A percentile compares a stretch with the other conserved stretches of the same genome.
Conservation (phyloP, 1,140 invertebrate genomes). For the Octopus sinensis region DNA sequence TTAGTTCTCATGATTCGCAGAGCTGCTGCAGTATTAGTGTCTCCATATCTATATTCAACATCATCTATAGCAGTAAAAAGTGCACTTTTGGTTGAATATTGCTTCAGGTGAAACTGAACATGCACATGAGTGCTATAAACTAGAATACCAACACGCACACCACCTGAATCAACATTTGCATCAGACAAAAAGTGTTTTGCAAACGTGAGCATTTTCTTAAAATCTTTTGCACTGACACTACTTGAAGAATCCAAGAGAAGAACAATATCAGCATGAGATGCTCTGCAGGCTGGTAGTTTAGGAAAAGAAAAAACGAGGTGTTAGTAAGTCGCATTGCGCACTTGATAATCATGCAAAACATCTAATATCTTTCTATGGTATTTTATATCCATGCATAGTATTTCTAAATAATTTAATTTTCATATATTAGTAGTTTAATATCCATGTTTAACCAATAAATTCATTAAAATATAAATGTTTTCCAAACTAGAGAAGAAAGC, state of each 20-base stretch:
- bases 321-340: conserved; percentile 4
- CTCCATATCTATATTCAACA: conserved; percentile 41
- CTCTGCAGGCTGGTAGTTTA: conserved; percentile 3
- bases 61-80: conserved; percentile 38
- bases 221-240: conserved; percentile 13
- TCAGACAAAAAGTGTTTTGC: conserved; percentile 18
- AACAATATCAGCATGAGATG: conserved; percentile 17
- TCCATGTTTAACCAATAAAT: too few relatives aligned
- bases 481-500: too few relatives aligned
- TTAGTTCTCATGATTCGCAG: conserved; percentile 37
- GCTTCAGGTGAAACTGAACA: conserved; percentile 40
- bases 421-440: too few relatives aligned
- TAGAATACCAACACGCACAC: conserved; percentile 40
- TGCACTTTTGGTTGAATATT: conserved; percentile 25
- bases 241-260: conserved; percentile 18
- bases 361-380: too few relatives aligned
- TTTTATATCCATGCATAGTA: too few relatives aligned
- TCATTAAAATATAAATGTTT: too few relatives aligned
- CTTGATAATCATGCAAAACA: too few relatives aligned
- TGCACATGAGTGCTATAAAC: conserved; percentile 33
- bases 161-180: conserved; percentile 19
- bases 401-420: too few relatives aligned
- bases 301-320: not conserved
- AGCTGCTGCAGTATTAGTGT: conserved; percentile 49
- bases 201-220: conserved; percentile 19